Evolutionary conservation across 2,888 invertebrate genomes (phyloP).

Genomic region (Pterostichus niger): DNA sequence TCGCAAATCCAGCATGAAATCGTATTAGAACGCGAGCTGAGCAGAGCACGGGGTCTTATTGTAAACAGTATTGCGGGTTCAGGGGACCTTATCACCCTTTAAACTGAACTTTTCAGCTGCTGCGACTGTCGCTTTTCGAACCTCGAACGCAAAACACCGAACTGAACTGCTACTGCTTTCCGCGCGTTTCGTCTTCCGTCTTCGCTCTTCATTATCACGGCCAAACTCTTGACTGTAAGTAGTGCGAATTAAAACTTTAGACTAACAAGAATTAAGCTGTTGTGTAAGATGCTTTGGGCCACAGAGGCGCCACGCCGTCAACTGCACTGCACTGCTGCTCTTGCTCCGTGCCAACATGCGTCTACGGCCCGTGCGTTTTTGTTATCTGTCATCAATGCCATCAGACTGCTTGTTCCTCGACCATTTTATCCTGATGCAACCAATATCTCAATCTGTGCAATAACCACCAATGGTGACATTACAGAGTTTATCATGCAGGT

Average conservation of each 20-base stretch:
- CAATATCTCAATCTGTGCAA: no score
- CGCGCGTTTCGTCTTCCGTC: conserved; percentile 57
- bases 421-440: no score
- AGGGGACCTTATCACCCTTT: conserved; percentile 76
- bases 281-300: conserved; percentile 76
- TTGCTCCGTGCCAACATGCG: no score
- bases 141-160: conserved; percentile 55
- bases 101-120: conserved; percentile 75
- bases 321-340: not conserved
- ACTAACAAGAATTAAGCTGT: conserved; percentile 81
- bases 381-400: no score
- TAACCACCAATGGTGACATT: no score
- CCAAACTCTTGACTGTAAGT: conserved; percentile 78
- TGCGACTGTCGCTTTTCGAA: conserved; percentile 69
- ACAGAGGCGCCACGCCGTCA: not conserved
- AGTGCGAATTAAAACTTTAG: conserved; percentile 83
- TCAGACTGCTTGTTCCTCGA: no score
- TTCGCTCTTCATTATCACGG: conserved; percentile 73
- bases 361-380: no score
- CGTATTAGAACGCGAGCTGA: conserved; percentile 79
- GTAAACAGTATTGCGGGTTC: conserved; percentile 78
- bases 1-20: conserved; percentile 85
- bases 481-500: no score
- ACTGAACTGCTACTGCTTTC: conserved; percentile 72
- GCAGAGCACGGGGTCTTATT: conserved; percentile 74